A percentile compares a stretch with the other conserved stretches of the same genome.
These are phyloP conservation scores for Mastacembelus armatus DNA, from an alignment of 2,797 vertebrate genomes.

Conservation along the genomic window DNA sequence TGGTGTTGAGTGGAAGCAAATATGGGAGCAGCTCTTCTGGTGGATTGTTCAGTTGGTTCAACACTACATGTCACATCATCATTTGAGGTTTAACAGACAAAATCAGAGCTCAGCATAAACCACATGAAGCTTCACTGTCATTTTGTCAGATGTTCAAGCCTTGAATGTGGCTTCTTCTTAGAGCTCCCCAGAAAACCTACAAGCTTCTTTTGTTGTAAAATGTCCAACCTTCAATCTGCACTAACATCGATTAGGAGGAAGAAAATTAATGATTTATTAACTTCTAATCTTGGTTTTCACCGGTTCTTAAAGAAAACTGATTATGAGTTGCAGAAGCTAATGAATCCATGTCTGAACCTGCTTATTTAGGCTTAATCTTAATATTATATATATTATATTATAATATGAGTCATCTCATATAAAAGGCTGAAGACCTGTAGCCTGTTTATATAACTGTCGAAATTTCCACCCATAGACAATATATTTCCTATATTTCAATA, in stretches of 20 bases:
- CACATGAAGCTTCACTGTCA: background rate
- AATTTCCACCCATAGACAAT: background rate
- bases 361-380: background rate
- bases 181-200: background rate
- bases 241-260: conserved; percentile 3
- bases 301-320: background rate
- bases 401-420: background rate
- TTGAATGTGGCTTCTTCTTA: background rate
- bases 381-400: no score
- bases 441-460: background rate
- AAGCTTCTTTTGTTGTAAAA: background rate
- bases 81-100: conserved; percentile 2
- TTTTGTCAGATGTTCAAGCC: conserved; percentile 5
- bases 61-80: conserved; percentile 17
- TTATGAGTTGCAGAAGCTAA: no score
- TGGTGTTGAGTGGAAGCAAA: conserved; percentile 38
- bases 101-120: conserved; percentile 23
- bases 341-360: background rate
- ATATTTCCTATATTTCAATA: no score
- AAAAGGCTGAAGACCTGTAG: background rate
- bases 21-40: conserved; percentile 33
- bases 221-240: conserved; percentile 11
- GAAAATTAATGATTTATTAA: background rate
- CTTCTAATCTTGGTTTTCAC: background rate
- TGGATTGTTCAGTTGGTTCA: conserved; percentile 33